Base-by-base conservation (phyloP, 1,140 invertebrate species). In the Ceratosolen solmsi region DNA sequence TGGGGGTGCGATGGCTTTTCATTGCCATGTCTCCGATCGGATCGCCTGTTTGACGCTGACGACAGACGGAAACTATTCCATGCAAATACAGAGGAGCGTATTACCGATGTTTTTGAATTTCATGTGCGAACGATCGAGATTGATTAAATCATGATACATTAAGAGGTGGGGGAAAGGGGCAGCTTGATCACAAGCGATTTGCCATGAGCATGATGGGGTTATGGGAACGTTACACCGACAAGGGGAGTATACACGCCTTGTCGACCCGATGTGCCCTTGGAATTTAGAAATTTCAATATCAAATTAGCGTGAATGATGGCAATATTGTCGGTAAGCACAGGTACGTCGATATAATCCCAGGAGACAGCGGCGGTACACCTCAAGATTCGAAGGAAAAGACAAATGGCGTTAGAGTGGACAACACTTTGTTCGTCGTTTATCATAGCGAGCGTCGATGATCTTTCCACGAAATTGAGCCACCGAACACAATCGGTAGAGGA, bases 21-120 rank as follows among this genome's bases (percentile, higher is more conserved):
- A 54, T 36, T 38, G 25, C 63, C 38, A 46, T 17, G 46, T 15
- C 38, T 38, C n/a, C 51, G 81, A 84, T 83, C 36, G 17, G 15
- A 38, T 68, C 20, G 63, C 33, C 5, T 68, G 3, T 20, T 17
- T 5, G 15, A 1, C 41, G n/a, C 41, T 20, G 11, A 1, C 25
- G 41, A 49, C n/a, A 51, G n/a, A 72, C 70, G 25, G 70, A 68
- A 68, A 25, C 70, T 30, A n/a, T 15, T 22, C 51, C 25, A 72
- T 72, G 70, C 70, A 72, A 27, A 72, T 49, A 11, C 36, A 11
- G n/a, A 49, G 25, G n/a, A 30, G 36, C 70, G 38, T 22, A 72
- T 72, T 49, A 30, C 41, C 41, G n/a, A 49, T 49, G 38, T 38
- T 68, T 68, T 68, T 68, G 1, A 68, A 38, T 68, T 68, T 68